Evolutionary conservation across 2,113 vertebrate species (phyloP), one percentile per base, ranked within the genome.

Genomic region (Centropus unirufus): DNA sequence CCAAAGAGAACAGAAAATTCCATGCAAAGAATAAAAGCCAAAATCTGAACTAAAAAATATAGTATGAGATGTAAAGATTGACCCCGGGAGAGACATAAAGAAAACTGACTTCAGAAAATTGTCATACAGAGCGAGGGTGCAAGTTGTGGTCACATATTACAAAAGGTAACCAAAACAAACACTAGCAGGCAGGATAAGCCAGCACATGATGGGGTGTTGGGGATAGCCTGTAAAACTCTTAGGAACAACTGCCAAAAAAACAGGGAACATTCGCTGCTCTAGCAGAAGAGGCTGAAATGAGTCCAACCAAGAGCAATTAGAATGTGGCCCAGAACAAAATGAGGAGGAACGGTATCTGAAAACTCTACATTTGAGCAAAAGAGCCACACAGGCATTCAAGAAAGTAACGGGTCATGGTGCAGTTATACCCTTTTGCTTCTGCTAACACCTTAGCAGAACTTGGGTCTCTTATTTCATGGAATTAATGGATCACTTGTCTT

Each of bases 151-250:
- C 62, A 51, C 11, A 34, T 52, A 49, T 36, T 61, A 64, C 49
- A 87, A 83, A 92, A 91, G 27, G 36, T 73, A 92, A 96, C 36
- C 30, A 88, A 76, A 96, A 62, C 54, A 90, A 94, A 92, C 11
- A 42, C 11, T 61, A 82, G 90, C 22, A 42, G 51, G 36, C 59
- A 81, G 76, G 24, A 92, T 46, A 89, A 95, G 32, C 9, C 59
- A 90, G 29, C 21, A 59, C 10, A 34, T 11, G 29, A 73, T 6
- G 51, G 24, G 26, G 51, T 51, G 23, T 51, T 22, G 51, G 26
- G 24, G 51, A 19, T 17, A 52, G 21, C 8, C 34, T 52, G 14
- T n/a, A 84, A 75, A 95, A 87, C 40, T 73, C 72, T 46, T 16
- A 63, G 4, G 1, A 90, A 67, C 29, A 82, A 30, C 57, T 61